Percentiles rank a stretch among this genome's conserved stretches.
phyloP scores from a whole-genome alignment of 2,113 vertebrate species.

The Girardinichthys multiradiatus region DNA sequence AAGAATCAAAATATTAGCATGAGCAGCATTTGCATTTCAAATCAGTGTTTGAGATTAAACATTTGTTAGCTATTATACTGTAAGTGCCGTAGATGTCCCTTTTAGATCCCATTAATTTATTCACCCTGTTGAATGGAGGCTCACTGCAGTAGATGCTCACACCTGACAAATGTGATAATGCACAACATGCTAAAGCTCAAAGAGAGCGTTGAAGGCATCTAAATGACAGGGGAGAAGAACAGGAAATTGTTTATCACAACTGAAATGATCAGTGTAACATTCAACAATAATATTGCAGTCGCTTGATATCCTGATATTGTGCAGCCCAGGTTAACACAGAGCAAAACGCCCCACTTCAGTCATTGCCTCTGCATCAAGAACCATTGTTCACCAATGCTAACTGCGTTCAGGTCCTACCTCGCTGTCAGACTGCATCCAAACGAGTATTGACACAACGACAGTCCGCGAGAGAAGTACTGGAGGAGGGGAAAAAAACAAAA shows the following conservation, averaged over 20 bases:
- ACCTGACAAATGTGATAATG: too few species aligned
- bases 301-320: neutral
- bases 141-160: too few species aligned
- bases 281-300: neutral
- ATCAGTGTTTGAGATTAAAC: neutral
- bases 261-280: too few species aligned
- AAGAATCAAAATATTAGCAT: too few species aligned
- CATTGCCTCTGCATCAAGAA: conserved; percentile 50
- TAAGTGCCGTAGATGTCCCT: too few species aligned
- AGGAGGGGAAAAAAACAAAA: conserved; percentile 24
- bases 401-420: conserved; percentile 76
- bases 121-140: too few species aligned
- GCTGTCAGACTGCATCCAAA: conserved; percentile 70
- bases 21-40: too few species aligned
- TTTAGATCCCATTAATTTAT: too few species aligned
- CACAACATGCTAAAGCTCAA: too few species aligned
- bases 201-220: too few species aligned
- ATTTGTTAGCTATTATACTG: neutral
- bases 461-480: conserved; percentile 70
- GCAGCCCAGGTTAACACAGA: conserved; percentile 26
- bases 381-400: conserved; percentile 77
- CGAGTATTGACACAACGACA: conserved; percentile 79
- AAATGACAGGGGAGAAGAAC: too few species aligned
- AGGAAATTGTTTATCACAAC: too few species aligned
- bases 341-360: conserved; percentile 41